These are phyloP conservation scores for Sweltsa coloradensis DNA, from an alignment of 1,140 invertebrate genomes.

Conservation along the genomic window DNA sequence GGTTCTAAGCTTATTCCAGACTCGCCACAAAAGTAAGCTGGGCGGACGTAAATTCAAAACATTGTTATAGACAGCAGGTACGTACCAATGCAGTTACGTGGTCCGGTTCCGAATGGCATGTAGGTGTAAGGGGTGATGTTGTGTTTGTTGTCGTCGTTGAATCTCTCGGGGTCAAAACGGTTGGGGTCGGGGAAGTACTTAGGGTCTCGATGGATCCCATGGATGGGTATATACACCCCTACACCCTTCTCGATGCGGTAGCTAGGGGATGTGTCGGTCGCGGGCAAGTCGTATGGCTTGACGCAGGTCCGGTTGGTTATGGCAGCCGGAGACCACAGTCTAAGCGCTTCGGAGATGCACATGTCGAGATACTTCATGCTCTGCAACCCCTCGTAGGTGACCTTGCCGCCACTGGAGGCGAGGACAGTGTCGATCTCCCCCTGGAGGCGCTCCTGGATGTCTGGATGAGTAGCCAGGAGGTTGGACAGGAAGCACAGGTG, in stretches of 20 bases:
- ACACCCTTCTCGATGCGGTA: too few species aligned
- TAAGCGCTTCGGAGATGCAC: too few species aligned
- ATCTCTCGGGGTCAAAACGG: constrained; percentile 33
- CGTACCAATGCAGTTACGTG: constrained; percentile 40
- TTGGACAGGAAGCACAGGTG: constrained; percentile 30
- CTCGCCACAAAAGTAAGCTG: too few species aligned
- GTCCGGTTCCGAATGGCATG: constrained; percentile 32
- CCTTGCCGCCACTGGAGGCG: constrained; percentile 18
- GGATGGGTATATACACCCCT: too few species aligned
- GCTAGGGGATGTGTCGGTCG: too few species aligned
- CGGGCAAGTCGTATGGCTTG: too few species aligned
- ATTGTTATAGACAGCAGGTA: too few species aligned
- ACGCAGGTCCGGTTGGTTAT: too few species aligned
- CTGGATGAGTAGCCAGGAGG: constrained; percentile 31
- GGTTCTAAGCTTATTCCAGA: too few species aligned
- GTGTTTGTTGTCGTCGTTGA: constrained; percentile 21
- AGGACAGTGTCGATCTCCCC: constrained; percentile 29
- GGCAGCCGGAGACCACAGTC: too few species aligned
- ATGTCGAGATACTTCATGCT: constrained; percentile 27
- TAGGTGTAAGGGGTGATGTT: constrained; percentile 28
- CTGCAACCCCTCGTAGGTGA: constrained; percentile 27
- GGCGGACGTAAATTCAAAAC: too few species aligned
- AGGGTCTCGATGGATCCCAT: constrained; percentile 27
- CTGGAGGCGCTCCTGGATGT: constrained; percentile 31
- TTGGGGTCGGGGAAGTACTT: too few species aligned